Percentiles rank a stretch among this genome's conserved stretches.
Conservation (phyloP, 2,888 invertebrate species). For the Pterobdella sp. region DNA sequence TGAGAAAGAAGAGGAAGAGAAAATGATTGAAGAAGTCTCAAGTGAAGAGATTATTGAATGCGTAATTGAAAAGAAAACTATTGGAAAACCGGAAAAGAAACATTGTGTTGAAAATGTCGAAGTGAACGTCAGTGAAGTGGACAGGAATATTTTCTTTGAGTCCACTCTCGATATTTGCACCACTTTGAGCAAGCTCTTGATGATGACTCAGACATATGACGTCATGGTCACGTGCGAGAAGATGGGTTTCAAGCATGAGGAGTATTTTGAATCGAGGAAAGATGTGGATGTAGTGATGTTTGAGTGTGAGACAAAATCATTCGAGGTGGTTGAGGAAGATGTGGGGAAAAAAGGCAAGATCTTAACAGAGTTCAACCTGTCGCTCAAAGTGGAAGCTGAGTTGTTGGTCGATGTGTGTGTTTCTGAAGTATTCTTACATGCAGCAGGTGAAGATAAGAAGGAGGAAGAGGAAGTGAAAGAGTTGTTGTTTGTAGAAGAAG, state of each 20-base stretch:
- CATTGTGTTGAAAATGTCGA: slow-evolving; percentile 9
- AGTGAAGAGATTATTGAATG: not conserved
- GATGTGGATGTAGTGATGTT: not conserved
- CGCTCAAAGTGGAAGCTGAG: slow-evolving; percentile 15
- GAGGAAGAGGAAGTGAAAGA: slow-evolving; percentile 28
- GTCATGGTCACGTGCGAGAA: slow-evolving; percentile 6
- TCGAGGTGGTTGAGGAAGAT: not conserved
- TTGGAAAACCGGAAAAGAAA: not conserved
- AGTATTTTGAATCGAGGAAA: not conserved
- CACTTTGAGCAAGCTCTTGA: not conserved
- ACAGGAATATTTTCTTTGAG: slow-evolving; percentile 3
- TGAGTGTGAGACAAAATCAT: not conserved
- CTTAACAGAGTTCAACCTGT: not conserved
- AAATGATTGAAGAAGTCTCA: not conserved
- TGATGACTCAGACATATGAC: not conserved
- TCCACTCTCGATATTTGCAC: not conserved
- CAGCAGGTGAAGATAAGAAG: slow-evolving; percentile 1
- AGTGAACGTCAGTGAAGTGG: not conserved
- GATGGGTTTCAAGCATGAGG: not conserved
- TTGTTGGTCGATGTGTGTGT: not conserved
- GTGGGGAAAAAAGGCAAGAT: slow-evolving; percentile 15
- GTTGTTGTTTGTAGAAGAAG: slow-evolving; percentile 22
- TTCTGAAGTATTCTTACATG: not conserved
- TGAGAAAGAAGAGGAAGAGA: slow-evolving; percentile 6
- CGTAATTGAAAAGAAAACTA: not conserved